These are phyloP conservation scores for Adela reaumurella DNA, from an alignment of 2,888 invertebrate genomes.

Conservation along the genomic window DNA sequence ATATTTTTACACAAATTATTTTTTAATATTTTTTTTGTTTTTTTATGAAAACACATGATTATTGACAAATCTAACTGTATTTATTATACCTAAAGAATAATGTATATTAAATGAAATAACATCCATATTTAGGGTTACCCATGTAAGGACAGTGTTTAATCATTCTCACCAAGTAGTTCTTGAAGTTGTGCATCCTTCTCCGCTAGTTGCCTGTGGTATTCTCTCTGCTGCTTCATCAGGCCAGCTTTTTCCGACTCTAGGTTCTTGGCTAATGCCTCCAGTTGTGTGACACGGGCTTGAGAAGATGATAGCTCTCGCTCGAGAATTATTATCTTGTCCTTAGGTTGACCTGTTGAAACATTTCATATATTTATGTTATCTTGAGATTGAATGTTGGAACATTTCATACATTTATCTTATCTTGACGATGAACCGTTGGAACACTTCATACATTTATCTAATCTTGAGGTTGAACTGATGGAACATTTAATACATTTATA, in stretches of 20 bases:
- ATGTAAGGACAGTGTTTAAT: too few species aligned
- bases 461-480: slow-evolving; percentile 26
- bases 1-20: too few species aligned
- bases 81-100: too few species aligned
- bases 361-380: not conserved
- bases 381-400: too few species aligned
- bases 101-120: too few species aligned
- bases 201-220: slow-evolving; percentile 45
- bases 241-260: slow-evolving; percentile 64
- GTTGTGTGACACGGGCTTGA: slow-evolving; percentile 35
- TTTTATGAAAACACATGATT: too few species aligned
- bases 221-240: slow-evolving; percentile 61
- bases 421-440: too few species aligned
- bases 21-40: too few species aligned
- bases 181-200: slow-evolving; percentile 41
- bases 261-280: slow-evolving; percentile 34
- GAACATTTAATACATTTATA: slow-evolving; percentile 13
- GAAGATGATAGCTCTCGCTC: slow-evolving; percentile 38
- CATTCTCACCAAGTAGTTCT: slow-evolving; percentile 30
- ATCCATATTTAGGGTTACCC: too few species aligned
- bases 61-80: too few species aligned
- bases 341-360: slow-evolving; percentile 30
- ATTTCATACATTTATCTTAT: too few species aligned
- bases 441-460: too few species aligned
- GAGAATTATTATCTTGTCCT: slow-evolving; percentile 37